phyloP scores from a whole-genome alignment of 1,140 invertebrate species.

The Procambarus clarkii region DNA sequence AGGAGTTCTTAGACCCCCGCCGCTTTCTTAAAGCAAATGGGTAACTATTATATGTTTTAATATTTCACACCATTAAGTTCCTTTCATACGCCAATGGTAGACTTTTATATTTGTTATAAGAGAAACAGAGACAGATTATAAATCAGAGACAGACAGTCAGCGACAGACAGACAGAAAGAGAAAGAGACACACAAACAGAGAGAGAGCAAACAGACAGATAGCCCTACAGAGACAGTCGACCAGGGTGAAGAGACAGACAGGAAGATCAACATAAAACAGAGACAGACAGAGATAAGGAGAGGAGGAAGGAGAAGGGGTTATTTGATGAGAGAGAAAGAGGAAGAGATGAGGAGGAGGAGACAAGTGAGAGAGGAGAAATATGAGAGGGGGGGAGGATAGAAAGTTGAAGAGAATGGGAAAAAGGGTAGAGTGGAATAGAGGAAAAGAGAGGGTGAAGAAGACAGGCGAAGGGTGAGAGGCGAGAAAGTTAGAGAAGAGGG shows the following conservation, averaged over 20 bases:
- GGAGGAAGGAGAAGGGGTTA: not conserved
- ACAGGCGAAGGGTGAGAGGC: not conserved
- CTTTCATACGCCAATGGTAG: too few relatives aligned
- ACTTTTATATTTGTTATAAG: too few relatives aligned
- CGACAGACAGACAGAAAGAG: not conserved
- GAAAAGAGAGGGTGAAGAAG: not conserved
- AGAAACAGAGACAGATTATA: too few relatives aligned
- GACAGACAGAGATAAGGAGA: not conserved
- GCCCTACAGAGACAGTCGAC: not conserved
- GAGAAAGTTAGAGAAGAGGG: constrained; percentile 1
- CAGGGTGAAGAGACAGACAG: not conserved
- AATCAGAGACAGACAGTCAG: not conserved
- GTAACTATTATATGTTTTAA: too few relatives aligned
- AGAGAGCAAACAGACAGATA: not conserved
- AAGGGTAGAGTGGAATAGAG: not conserved
- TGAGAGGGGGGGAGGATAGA: not conserved
- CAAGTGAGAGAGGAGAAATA: not conserved
- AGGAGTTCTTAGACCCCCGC: too few relatives aligned
- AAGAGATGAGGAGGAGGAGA: not conserved
- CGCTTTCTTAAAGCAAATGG: too few relatives aligned
- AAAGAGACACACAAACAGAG: not conserved
- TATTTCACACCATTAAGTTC: too few relatives aligned
- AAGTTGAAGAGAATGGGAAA: not conserved
- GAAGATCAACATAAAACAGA: not conserved
- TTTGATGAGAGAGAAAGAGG: not conserved